phyloP scores from a whole-genome alignment of 2,888 invertebrate genomes.

The Xestia c-nigrum region DNA sequence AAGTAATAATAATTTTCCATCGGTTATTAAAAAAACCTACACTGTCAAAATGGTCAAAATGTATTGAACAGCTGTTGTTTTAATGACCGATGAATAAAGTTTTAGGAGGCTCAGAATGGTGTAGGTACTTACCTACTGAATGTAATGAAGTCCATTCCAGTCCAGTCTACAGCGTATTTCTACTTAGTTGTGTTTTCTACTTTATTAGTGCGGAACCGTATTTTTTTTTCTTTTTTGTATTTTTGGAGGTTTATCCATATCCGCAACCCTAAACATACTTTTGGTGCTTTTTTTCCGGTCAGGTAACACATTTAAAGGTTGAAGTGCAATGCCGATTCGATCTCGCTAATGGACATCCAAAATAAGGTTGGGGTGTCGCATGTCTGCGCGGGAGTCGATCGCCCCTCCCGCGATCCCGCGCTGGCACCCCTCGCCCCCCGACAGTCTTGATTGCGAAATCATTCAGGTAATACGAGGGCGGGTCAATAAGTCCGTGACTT shows the following conservation, averaged over 20 bases:
- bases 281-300: not conserved
- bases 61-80: too few species aligned
- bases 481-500: too few species aligned
- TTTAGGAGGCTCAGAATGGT: too few species aligned
- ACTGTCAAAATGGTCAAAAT: too few species aligned
- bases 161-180: not conserved
- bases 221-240: not conserved
- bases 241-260: not conserved
- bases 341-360: slow-evolving; percentile 30
- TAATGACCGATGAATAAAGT: too few species aligned
- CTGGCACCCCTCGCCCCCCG: not conserved
- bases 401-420: not conserved
- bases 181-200: not conserved
- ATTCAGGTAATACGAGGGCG: slow-evolving; percentile 38
- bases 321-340: slow-evolving; percentile 16
- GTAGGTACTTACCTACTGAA: too few species aligned
- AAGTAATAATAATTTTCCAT: too few species aligned
- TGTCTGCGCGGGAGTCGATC: slow-evolving; percentile 53
- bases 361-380: slow-evolving; percentile 40
- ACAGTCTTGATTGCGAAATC: slow-evolving; percentile 39
- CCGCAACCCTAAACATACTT: not conserved
- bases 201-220: not conserved
- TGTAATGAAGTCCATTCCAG: too few species aligned
- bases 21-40: too few species aligned
- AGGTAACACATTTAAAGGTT: not conserved